Evolutionary conservation across 2,113 vertebrate genomes (phyloP).

Genomic region (Campylomormyrus tamandua): DNA sequence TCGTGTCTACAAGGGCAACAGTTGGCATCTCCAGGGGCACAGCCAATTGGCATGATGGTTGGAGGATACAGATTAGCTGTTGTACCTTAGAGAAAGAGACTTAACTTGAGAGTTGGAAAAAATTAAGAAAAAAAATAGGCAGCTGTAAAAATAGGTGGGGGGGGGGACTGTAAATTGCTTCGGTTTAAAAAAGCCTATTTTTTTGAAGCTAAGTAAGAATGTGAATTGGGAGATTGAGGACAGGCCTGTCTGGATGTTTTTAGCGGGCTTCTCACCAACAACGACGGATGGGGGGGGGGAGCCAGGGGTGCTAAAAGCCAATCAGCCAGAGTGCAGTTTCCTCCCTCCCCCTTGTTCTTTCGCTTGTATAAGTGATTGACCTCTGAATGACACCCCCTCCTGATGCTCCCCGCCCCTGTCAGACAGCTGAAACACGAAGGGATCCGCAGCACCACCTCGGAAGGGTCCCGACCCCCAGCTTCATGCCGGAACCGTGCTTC

Average conservation of each 20-base stretch:
- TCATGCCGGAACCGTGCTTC: neutral
- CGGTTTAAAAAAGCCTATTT: neutral
- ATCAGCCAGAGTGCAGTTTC: constrained; percentile 39
- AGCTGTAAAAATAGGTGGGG: neutral
- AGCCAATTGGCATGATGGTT: neutral
- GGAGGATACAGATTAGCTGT: neutral
- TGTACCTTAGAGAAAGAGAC: neutral
- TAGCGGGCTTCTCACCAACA: neutral
- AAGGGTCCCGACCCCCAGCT: neutral
- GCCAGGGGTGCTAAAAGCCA: constrained; percentile 51
- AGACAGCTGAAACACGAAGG: constrained; percentile 32
- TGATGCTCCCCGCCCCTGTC: neutral
- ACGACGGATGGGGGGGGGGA: neutral
- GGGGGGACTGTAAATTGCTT: neutral
- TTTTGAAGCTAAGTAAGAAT: neutral
- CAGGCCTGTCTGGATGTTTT: neutral
- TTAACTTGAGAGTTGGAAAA: neutral
- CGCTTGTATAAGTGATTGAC: constrained; percentile 49
- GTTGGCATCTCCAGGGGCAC: neutral
- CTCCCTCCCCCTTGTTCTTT: constrained; percentile 22
- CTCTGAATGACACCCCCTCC: constrained; percentile 39
- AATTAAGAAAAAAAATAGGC: neutral
- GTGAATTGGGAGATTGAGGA: neutral
- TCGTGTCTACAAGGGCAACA: neutral
- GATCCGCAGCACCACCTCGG: constrained; percentile 25